Conservation (phyloP, 2,888 invertebrate genomes). For the Hirtodrosophila alboralis region DNA sequence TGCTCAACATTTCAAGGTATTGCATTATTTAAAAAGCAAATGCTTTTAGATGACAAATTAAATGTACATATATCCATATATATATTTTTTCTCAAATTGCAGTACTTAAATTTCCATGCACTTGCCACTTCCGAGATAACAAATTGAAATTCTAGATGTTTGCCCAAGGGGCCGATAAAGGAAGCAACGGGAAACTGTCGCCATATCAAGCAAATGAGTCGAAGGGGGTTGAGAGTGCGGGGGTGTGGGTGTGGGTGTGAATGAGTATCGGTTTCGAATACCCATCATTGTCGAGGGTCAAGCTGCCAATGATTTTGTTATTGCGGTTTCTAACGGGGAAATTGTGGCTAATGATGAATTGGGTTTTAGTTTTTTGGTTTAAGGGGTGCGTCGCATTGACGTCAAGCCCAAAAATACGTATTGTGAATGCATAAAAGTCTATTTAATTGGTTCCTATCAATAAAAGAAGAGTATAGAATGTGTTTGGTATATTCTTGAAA, state of each 20-base stretch:
- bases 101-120: slow-evolving; percentile 50
- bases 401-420: slow-evolving; percentile 23
- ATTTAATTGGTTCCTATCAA: slow-evolving; percentile 9
- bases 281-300: too few relatives aligned
- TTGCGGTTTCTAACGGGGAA: slow-evolving; percentile 43
- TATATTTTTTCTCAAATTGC: slow-evolving; percentile 26
- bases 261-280: too few relatives aligned
- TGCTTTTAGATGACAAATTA: slow-evolving; percentile 47
- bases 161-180: slow-evolving; percentile 45
- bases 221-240: too few relatives aligned
- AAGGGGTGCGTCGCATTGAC: slow-evolving; percentile 45
- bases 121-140: slow-evolving; percentile 68
- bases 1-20: slow-evolving; percentile 35
- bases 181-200: slow-evolving; percentile 57
- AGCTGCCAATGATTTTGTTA: slow-evolving; percentile 42
- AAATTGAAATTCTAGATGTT: slow-evolving; percentile 74
- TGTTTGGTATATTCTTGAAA: too few relatives aligned
- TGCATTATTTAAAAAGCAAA: slow-evolving; percentile 24
- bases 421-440: slow-evolving; percentile 18
- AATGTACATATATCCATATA: slow-evolving; percentile 28
- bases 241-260: slow-evolving; percentile 5
- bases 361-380: slow-evolving; percentile 13
- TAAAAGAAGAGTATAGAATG: too few relatives aligned
- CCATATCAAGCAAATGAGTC: background rate
- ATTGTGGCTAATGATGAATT: slow-evolving; percentile 30